Percentiles rank a stretch among this genome's conserved stretches.
Evolutionary conservation across 2,113 vertebrate species (phyloP).

Genomic region (Anhinga rufa): DNA sequence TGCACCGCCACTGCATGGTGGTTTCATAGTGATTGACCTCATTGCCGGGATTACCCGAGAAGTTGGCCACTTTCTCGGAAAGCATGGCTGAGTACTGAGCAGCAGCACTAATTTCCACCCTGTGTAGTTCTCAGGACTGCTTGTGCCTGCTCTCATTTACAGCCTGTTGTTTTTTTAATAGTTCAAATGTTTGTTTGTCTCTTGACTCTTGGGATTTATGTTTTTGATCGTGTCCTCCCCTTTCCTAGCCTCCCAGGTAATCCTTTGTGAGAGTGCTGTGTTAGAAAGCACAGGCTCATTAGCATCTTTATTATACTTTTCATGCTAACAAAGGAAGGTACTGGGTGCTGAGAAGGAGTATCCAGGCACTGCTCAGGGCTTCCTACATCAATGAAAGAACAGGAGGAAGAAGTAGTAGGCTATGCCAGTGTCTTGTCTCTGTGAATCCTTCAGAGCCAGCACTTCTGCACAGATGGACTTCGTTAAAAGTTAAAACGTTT

Average conservation of each 20-base stretch:
- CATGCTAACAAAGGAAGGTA: slow-evolving; percentile 6
- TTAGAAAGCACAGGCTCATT: slow-evolving; percentile 32
- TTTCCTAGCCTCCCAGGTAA: slow-evolving; percentile 42
- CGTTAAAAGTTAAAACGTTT: slow-evolving; percentile 67
- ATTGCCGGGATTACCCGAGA: neutral
- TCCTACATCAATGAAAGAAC: slow-evolving; percentile 17
- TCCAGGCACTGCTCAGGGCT: slow-evolving; percentile 34
- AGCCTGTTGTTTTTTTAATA: neutral
- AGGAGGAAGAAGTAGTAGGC: slow-evolving; percentile 28
- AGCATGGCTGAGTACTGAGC: neutral
- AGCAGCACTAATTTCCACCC: neutral
- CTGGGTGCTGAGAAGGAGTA: neutral
- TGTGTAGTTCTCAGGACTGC: neutral
- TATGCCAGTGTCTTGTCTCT: neutral
- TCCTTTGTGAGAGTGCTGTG: neutral
- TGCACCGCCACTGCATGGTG: neutral
- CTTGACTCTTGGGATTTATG: slow-evolving; percentile 24
- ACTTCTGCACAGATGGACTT: slow-evolving; percentile 52
- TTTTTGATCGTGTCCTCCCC: slow-evolving; percentile 28
- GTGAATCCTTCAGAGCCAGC: neutral
- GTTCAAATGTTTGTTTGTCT: slow-evolving; percentile 51
- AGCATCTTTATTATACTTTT: slow-evolving; percentile 26
- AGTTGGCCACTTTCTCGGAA: neutral
- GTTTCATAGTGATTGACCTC: slow-evolving; percentile 10
- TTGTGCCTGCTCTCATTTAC: slow-evolving; percentile 1